Evolutionary conservation across 2,888 invertebrate species (phyloP), one percentile per base, ranked within the genome.

Genomic region (Seira musarum): DNA sequence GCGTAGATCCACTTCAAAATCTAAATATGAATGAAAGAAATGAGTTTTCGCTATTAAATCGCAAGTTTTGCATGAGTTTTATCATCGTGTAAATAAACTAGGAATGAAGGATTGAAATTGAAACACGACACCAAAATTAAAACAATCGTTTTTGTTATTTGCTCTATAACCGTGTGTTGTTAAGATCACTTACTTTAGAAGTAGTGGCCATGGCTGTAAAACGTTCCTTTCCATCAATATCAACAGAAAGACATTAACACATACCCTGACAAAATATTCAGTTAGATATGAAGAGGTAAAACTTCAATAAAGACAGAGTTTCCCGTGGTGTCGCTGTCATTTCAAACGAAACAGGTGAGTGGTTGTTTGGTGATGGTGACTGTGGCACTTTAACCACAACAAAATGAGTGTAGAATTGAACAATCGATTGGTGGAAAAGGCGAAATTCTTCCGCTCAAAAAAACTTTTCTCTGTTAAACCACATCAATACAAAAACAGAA

Each of bases 401-500:
- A 57, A 57, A 57, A 57, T 15, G 17, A 57, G 57, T 57, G 10
- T n/a, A n/a, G 17, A 57, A 57, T n/a, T 57, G 15, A 57, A 57
- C 57, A 57, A 57, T 57, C 17, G 57, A 57, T 57, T 57, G 57
- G 17, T 15, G 57, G 13, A 65, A 63, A 63, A 63, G 63, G 63
- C 1, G 25, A 30, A 30, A 65, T n/a, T 30, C 21, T 13, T 22
- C 22, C 21, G 63, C 8, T 63, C 22, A 15, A 22, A 63, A 57
- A 17, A 10, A 63, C 63, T 17, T 65, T 65, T 65, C 57, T 25
- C 35, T 25, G 25, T 30, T 30, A 24, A n/a, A 65, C 65, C 65
- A 65, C 65, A 65, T 65, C 65, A 65, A 65, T 30, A 57, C 30
- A 65, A 57, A 13, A n/a, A 57, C 57, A 57, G 57, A 57, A 57